Evolutionary conservation across 2,797 vertebrate species (phyloP).

Genomic region (Synanceia verrucosa): DNA sequence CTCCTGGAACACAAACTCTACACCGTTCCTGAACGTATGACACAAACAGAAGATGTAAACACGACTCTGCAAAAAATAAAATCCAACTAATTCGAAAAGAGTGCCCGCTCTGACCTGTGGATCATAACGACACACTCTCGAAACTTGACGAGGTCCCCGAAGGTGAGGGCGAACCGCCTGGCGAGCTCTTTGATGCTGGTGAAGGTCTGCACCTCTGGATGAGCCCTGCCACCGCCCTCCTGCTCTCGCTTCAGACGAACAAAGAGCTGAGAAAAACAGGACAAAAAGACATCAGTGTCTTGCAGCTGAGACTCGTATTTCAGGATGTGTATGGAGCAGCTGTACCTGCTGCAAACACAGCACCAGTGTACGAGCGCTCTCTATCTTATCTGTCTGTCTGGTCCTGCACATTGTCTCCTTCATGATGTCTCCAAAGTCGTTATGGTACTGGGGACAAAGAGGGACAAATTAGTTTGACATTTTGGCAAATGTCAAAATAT

Average conservation of each 20-base stretch:
- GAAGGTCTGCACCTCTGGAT: constrained; percentile 85
- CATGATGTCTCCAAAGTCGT: constrained; percentile 93
- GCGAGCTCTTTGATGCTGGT: constrained; percentile 93
- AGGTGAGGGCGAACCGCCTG: constrained; percentile 90
- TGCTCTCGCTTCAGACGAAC: constrained; percentile 83
- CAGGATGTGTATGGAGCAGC: background rate
- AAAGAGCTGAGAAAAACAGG: constrained; percentile 81
- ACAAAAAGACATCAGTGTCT: constrained; percentile 6
- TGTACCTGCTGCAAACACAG: constrained; percentile 91
- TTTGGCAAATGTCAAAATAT: background rate
- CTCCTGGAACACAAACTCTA: constrained; percentile 91
- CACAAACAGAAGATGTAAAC: background rate
- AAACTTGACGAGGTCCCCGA: constrained; percentile 90
- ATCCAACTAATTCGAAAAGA: rapidly evolving
- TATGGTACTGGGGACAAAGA: constrained; percentile 76
- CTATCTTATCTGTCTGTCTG: constrained; percentile 87
- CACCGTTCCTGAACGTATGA: constrained; percentile 83
- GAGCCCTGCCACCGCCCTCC: constrained; percentile 66
- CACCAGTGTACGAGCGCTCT: constrained; percentile 86
- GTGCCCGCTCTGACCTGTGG: constrained; percentile 84
- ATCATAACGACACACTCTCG: constrained; percentile 91
- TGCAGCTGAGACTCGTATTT: background rate
- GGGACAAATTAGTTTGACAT: background rate
- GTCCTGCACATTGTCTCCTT: constrained; percentile 89
- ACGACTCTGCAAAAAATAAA: background rate